Evolutionary conservation across 2,113 vertebrate genomes (phyloP).

Genomic region (Megaceryle maxima): DNA sequence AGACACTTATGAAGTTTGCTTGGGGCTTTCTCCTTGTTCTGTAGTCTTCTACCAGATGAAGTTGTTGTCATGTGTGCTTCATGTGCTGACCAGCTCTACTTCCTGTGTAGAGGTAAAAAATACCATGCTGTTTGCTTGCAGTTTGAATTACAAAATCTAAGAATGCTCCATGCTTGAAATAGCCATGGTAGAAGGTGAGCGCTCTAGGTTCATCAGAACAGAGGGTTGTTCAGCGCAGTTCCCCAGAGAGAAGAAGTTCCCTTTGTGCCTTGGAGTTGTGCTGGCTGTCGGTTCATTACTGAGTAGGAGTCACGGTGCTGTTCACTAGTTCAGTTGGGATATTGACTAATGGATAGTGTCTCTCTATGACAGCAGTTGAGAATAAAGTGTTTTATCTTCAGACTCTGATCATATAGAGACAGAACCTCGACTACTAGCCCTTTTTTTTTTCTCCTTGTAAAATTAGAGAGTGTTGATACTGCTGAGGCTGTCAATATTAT

Average conservation of each 20-base stretch:
- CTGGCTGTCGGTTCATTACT: background rate
- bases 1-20: background rate
- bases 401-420: background rate
- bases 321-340: background rate
- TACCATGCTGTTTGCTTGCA: fast-evolving
- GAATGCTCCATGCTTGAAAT: background rate
- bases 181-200: background rate
- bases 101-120: background rate
- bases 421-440: background rate
- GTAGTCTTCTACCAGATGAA: background rate
- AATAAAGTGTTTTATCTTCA: background rate
- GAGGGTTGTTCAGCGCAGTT: background rate
- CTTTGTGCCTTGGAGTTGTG: background rate
- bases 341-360: background rate
- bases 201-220: background rate
- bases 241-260: background rate
- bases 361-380: background rate
- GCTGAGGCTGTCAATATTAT: background rate
- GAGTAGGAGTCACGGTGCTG: background rate
- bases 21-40: background rate
- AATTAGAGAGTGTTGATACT: background rate
- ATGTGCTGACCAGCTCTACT: background rate
- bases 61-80: background rate
- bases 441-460: background rate
- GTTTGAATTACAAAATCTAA: background rate